A percentile compares a stretch with the other conserved stretches of the same genome.
Evolutionary conservation across 2,113 vertebrate species (phyloP).

Genomic region (Lophius piscatorius): DNA sequence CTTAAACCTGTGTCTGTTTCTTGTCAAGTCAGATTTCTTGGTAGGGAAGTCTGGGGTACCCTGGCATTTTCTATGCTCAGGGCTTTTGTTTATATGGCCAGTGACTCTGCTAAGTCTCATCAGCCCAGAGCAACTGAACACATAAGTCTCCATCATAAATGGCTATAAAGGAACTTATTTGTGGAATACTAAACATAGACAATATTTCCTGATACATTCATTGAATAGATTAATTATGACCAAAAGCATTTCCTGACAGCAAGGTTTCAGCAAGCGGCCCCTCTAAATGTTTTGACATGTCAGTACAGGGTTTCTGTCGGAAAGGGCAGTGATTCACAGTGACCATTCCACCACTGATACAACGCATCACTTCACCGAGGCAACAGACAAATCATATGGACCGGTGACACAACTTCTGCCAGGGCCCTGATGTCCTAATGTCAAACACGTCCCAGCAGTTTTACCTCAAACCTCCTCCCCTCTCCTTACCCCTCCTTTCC

Average conservation of each 20-base stretch:
- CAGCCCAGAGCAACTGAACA: constrained; percentile 53
- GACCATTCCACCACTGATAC: constrained; percentile 76
- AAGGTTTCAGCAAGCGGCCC: constrained; percentile 26
- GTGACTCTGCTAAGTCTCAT: constrained; percentile 74
- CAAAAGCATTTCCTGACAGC: constrained; percentile 39
- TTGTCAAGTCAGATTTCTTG: constrained; percentile 74
- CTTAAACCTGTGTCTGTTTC: constrained; percentile 73
- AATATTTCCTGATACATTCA: constrained; percentile 2
- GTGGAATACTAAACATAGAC: no score
- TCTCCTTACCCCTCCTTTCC: constrained; percentile 33
- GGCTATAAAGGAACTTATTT: no score
- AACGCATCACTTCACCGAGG: constrained; percentile 67
- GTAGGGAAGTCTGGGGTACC: constrained; percentile 55
- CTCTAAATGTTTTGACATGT: constrained; percentile 74
- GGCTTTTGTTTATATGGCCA: constrained; percentile 72
- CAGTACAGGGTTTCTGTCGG: constrained; percentile 63
- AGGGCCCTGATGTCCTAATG: constrained; percentile 72
- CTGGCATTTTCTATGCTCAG: constrained; percentile 71
- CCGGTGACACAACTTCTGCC: constrained; percentile 75
- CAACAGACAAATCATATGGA: constrained; percentile 69
- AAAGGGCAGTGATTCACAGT: constrained; percentile 77
- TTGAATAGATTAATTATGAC: constrained; percentile 27
- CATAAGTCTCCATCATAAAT: constrained; percentile 30
- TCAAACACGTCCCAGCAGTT: constrained; percentile 77
- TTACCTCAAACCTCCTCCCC: constrained; percentile 71